Evolutionary conservation across 2,888 invertebrate genomes (phyloP), one percentile per base, ranked within the genome.

Genomic region (Torymus auratus): DNA sequence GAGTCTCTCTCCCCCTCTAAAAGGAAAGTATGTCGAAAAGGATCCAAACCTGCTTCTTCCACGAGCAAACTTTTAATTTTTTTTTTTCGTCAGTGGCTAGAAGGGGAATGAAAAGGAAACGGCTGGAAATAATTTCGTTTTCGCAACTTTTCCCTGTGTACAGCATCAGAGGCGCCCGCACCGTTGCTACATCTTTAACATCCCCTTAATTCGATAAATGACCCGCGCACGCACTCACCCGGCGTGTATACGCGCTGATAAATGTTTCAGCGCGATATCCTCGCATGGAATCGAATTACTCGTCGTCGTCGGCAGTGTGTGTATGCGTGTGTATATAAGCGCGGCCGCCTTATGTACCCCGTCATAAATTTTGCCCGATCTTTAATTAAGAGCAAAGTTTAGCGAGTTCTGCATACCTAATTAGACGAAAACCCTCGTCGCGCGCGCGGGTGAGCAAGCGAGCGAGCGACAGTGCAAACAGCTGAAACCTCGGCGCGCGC

Each of bases 341-440:
- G 41, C 41, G 7, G 41, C 41, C 41, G 41, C 50, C 53, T 62
- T 70, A 62, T 20, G 61, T 56, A 58, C n/a, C 69, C 69, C 53
- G 62, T 68, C 62, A 71, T 78, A 74, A 75, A 81, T 78, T 78
- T 67, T 70, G 56, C 71, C 17, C 50, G 71, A 68, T 75, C 70
- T 75, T 78, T 78, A 78, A 78, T 81, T 78, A 78, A 81, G 74
- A 75, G 81, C 61, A 71, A 78, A 81, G 78, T 78, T 81, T 56
- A 56, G 56, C 50, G 20, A 75, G 78, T 68, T 75, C 67, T 64
- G 78, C 67, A 78, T 78, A 62, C 23, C 41, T 81, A 65, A 81
- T 81, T 78, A 78, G 70, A 73, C 15, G 78, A 69, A 69, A 65
- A 28, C 23, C 55, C n/a, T 58, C 41, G 41, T 41, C 41, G 41